Percentiles rank a stretch among this genome's conserved stretches.
Evolutionary conservation across 2,888 invertebrate species (phyloP).

Genomic region (Mimumesa dahlbomi): DNA sequence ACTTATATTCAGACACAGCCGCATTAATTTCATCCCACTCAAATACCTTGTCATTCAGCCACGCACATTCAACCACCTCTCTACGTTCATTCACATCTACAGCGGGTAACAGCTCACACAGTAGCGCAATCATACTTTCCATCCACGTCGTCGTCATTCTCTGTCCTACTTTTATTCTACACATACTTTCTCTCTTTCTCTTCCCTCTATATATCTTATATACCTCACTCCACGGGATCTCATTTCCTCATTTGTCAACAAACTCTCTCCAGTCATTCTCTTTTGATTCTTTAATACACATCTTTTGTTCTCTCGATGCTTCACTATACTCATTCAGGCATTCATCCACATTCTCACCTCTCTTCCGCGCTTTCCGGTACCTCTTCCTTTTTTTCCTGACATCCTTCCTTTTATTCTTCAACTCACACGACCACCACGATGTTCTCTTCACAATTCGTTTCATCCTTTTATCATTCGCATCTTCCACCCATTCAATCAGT

Average conservation of each 20-base stretch:
- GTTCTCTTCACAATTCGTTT: neutral
- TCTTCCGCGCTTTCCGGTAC: neutral
- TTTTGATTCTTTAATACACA: neutral
- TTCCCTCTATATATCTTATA: constrained; percentile 10
- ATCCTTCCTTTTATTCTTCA: neutral
- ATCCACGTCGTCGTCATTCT: neutral
- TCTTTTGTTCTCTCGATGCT: neutral
- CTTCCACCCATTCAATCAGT: neutral
- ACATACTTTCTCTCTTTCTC: neutral
- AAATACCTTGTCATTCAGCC: neutral
- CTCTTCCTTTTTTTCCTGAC: neutral
- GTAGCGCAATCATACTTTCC: constrained; percentile 5
- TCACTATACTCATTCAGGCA: neutral
- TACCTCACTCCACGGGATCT: constrained; percentile 7
- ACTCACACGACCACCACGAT: constrained; percentile 6
- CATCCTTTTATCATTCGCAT: neutral
- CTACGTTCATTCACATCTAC: neutral
- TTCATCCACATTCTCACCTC: neutral
- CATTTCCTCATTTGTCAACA: neutral
- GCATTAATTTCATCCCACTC: constrained; percentile 6
- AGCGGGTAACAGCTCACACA: constrained; percentile 3
- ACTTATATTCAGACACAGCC: neutral
- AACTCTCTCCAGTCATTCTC: constrained; percentile 10
- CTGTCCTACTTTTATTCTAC: neutral
- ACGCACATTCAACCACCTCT: too few relatives aligned